Percentiles rank a stretch among this genome's conserved stretches.
These are phyloP conservation scores for Pelodiscus sinensis DNA, from an alignment of 2,113 vertebrate species.

Conservation along the genomic window DNA sequence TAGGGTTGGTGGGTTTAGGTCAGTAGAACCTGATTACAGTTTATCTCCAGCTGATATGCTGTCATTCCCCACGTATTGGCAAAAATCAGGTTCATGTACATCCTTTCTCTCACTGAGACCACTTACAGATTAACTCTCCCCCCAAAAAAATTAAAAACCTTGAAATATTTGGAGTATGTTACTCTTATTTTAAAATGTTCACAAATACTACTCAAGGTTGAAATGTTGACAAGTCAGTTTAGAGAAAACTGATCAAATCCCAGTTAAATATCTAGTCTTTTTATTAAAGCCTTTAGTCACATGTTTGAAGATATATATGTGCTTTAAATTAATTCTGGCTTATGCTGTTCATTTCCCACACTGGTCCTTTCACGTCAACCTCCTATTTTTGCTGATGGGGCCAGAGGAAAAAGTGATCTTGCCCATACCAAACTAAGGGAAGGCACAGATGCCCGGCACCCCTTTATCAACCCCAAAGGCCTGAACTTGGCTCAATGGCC, in stretches of 20 bases:
- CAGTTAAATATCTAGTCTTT: background rate
- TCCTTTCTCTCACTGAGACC: background rate
- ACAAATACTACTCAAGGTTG: background rate
- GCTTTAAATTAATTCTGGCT: background rate
- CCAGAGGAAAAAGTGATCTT: background rate
- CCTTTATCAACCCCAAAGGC: background rate
- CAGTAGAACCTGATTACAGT: background rate
- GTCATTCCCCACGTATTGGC: background rate
- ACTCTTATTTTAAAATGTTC: background rate
- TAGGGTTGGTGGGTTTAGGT: background rate
- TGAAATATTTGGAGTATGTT: background rate
- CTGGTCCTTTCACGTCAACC: background rate
- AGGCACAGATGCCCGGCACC: background rate
- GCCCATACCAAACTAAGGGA: background rate
- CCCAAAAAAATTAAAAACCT: background rate
- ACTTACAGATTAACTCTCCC: background rate
- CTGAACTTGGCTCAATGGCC: fast-evolving
- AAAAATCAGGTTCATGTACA: background rate
- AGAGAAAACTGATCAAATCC: background rate
- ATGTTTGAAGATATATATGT: background rate
- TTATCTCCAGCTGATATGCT: background rate
- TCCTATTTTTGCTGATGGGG: background rate
- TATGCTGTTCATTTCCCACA: background rate
- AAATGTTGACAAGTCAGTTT: background rate
- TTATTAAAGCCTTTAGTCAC: background rate